Percentiles rank a stretch among this genome's conserved stretches.
Conservation (phyloP, 64 coral and sea anemone genomes). For the Astreopora myriophthalma region DNA sequence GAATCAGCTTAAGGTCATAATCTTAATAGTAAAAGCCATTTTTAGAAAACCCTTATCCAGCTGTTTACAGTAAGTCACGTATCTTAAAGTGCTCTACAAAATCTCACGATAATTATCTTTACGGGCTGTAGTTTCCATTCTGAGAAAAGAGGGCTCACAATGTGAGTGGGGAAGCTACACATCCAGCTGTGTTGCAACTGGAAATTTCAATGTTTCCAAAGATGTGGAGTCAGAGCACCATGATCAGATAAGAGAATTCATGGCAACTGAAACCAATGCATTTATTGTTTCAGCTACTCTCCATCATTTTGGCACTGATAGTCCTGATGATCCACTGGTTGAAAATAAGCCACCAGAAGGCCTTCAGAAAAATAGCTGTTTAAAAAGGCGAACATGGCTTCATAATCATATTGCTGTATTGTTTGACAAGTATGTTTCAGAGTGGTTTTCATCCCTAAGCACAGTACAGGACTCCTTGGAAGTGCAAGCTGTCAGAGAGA, state of each 20-base stretch:
- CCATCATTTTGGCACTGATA: constrained; percentile 39
- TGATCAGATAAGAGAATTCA: constrained; percentile 53
- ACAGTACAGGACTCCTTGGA: not conserved
- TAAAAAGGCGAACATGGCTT: not conserved
- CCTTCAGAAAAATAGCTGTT: not conserved
- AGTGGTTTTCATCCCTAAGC: not conserved
- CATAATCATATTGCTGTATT: not conserved
- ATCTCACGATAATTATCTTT: no score
- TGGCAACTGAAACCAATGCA: constrained; percentile 48
- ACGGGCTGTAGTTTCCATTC: no score
- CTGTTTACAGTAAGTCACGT: no score
- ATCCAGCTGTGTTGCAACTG: no score
- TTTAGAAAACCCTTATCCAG: no score
- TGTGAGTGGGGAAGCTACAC: no score
- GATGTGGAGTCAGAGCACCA: constrained; percentile 41
- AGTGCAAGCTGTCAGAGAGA: not conserved
- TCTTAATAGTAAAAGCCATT: no score
- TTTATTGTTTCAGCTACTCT: constrained; percentile 52
- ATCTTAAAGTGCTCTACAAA: no score
- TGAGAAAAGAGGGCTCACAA: no score
- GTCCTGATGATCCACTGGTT: not conserved
- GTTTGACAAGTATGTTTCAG: constrained; percentile 45
- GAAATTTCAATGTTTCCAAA: constrained; percentile 58
- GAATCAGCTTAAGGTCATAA: no score
- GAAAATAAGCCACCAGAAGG: not conserved